phyloP scores from a whole-genome alignment of 2,113 vertebrate species.

The Leptosomus discolor region DNA sequence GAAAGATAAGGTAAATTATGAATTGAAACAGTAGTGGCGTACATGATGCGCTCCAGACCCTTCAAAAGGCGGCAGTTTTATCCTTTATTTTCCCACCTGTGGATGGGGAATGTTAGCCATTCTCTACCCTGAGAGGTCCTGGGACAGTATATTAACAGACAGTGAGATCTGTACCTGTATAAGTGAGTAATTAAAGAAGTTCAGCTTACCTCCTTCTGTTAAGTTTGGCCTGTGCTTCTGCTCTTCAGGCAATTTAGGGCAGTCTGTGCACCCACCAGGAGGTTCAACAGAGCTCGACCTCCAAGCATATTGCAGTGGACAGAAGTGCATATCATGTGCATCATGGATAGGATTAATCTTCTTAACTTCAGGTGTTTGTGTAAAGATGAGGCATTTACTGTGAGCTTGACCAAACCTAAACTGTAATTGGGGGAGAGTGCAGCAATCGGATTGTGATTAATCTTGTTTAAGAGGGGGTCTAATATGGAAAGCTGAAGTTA shows the following conservation, averaged over 20 bases:
- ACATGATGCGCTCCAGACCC: neutral
- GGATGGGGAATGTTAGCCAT: neutral
- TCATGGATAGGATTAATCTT: neutral
- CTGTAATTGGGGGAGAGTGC: neutral
- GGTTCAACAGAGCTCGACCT: neutral
- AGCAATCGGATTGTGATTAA: rapidly evolving
- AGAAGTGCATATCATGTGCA: neutral
- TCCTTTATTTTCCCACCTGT: neutral
- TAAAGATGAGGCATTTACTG: rapidly evolving
- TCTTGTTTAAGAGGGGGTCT: neutral
- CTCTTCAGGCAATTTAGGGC: neutral
- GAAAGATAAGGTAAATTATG: neutral
- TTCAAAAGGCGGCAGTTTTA: neutral
- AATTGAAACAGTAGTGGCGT: neutral
- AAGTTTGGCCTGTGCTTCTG: neutral
- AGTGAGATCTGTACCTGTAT: neutral
- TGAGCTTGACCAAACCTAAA: neutral
- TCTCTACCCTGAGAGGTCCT: neutral
- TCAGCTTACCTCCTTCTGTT: neutral
- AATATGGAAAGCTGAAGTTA: neutral
- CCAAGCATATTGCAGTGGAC: rapidly evolving
- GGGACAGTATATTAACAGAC: neutral
- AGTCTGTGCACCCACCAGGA: neutral
- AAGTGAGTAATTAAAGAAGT: neutral
- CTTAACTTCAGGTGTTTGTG: neutral